Evolutionary conservation across 2,888 invertebrate genomes (phyloP), one percentile per base, ranked within the genome.

Genomic region (Allacma fusca): DNA sequence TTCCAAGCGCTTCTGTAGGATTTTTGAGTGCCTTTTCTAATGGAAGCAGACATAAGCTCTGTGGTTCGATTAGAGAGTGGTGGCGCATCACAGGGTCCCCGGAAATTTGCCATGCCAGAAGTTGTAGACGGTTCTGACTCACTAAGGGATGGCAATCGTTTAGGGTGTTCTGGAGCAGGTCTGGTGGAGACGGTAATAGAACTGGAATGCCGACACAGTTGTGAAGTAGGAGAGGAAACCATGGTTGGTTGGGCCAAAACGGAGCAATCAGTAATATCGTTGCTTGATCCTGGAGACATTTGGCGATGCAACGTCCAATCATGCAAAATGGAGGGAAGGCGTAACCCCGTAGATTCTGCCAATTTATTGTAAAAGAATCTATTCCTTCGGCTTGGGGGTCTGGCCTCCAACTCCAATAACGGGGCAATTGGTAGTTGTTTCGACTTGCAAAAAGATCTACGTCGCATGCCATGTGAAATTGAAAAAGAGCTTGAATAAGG

Each of bases 311-410:
- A 13, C 67, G 50, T 0, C 76, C 75, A 19, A 80, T 21, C 40
- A 80, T 28, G 26, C 72, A 72, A 34, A 80, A 78, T n/a, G 80
- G 80, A 1, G 78, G 78, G 44, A 78, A 80, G 0, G 78, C 80
- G 57, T 80, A 80, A 23, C 50, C 59, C n/a, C 28, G 13, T 7
- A 62, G 16, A 1, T 28, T 21, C 26, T 24, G 29, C 79, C 79
- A 79, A 29, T 57, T 12, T 5, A 26, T 19, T 4, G 50, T 1
- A 13, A 80, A 80, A 1, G 69, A 75, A 64, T 76, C 73, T 0
- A 29, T 28, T 16, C 78, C 73, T 29, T 67, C 73, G 0, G 64
- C 28, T 2, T n/a, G 0, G 0, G 80, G 77, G 62, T 78, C 77
- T 0, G 75, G 78, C 23, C 26, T 67, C 73, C 78, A 80, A 34